A percentile compares a stretch with the other conserved stretches of the same genome.
Conservation (phyloP, 2,888 invertebrate species). For the Agrilus cyanescens region DNA sequence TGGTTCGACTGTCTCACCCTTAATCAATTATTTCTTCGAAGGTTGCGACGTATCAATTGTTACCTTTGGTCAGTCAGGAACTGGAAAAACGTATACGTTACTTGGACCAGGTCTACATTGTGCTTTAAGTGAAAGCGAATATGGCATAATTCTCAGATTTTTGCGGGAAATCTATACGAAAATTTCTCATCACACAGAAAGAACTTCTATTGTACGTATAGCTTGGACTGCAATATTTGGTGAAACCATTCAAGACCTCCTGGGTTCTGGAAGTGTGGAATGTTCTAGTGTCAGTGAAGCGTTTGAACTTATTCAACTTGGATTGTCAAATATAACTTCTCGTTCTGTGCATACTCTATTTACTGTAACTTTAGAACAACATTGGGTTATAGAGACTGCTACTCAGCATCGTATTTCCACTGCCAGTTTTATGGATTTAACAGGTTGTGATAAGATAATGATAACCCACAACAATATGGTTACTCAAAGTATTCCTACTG, state of each 20-base stretch:
- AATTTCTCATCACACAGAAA: slow-evolving; percentile 49
- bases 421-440: slow-evolving; percentile 61
- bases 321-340: slow-evolving; percentile 47
- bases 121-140: slow-evolving; percentile 53
- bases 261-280: slow-evolving; percentile 45
- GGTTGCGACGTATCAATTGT: slow-evolving; percentile 67
- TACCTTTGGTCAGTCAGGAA: slow-evolving; percentile 49
- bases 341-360: slow-evolving; percentile 54
- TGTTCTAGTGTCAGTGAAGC: slow-evolving; percentile 52
- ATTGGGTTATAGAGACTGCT: slow-evolving; percentile 56
- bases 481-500: slow-evolving; percentile 40
- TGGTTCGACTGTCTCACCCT: slow-evolving; percentile 50
- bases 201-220: slow-evolving; percentile 53
- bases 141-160: slow-evolving; percentile 60
- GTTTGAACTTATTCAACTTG: slow-evolving; percentile 57
- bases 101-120: slow-evolving; percentile 56
- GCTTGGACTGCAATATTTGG: slow-evolving; percentile 64
- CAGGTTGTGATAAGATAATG: slow-evolving; percentile 41
- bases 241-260: slow-evolving; percentile 47
- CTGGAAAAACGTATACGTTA: slow-evolving; percentile 63
- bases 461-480: slow-evolving; percentile 36
- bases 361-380: slow-evolving; percentile 62
- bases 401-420: slow-evolving; percentile 61
- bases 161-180: slow-evolving; percentile 59
- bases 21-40: slow-evolving; percentile 55